Conservation (phyloP, 2,113 vertebrate genomes). For the Oncorhynchus keta region DNA sequence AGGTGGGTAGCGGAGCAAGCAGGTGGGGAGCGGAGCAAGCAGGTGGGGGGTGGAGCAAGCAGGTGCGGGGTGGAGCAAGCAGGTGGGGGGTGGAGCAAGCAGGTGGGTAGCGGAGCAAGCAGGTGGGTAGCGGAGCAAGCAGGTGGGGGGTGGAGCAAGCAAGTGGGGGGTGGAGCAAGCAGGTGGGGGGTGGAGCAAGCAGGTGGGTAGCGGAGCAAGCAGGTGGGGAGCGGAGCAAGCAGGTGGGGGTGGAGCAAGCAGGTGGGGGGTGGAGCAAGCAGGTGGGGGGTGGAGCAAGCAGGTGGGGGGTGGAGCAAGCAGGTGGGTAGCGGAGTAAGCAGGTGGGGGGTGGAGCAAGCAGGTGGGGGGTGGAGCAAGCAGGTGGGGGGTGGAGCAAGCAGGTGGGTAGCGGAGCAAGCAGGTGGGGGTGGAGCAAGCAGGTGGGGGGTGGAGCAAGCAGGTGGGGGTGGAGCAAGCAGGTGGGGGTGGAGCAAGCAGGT, state of each 20-base stretch:
- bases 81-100: constrained; percentile 9
- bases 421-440: constrained; percentile 42
- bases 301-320: constrained; percentile 45
- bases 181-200: constrained; percentile 39
- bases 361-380: constrained; percentile 40
- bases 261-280: constrained; percentile 15
- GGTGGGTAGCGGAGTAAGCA: constrained; percentile 5
- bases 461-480: constrained; percentile 45
- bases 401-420: constrained; percentile 39
- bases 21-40: constrained; percentile 48
- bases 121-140: constrained; percentile 40
- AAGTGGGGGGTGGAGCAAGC: constrained; percentile 39
- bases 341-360: constrained; percentile 45
- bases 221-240: constrained; percentile 40
- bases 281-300: too few species aligned
- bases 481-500: constrained; percentile 37
- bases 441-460: constrained; percentile 46
- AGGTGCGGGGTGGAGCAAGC: constrained; percentile 29
- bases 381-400: constrained; percentile 41
- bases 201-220: constrained; percentile 39
- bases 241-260: constrained; percentile 43
- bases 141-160: constrained; percentile 49
- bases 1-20: constrained; percentile 39
- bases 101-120: constrained; percentile 16
- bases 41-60: constrained; percentile 40